Evolutionary conservation across 1,140 invertebrate species (phyloP).

Genomic region (Micrasema longulum): DNA sequence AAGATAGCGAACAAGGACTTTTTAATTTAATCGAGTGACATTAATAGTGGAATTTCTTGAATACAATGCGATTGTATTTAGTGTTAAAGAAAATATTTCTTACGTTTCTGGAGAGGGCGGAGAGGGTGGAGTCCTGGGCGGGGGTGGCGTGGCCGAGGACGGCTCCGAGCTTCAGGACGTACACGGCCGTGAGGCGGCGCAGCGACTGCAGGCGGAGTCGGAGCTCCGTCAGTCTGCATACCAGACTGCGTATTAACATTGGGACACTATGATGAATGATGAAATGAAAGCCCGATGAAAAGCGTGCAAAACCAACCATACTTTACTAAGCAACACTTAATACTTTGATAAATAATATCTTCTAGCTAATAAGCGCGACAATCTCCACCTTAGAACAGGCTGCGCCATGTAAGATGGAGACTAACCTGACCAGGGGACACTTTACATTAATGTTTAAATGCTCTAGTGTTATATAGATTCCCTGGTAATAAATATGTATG

Average conservation of each 20-base stretch:
- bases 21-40: background rate
- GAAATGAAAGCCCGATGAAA: constrained; percentile 43
- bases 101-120: constrained; percentile 68
- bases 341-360: too few species aligned
- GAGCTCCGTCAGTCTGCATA: constrained; percentile 75
- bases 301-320: too few species aligned
- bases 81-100: constrained; percentile 50
- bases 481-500: too few species aligned
- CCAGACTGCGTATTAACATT: constrained; percentile 60
- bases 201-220: constrained; percentile 80
- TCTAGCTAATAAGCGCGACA: too few species aligned
- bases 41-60: too few species aligned
- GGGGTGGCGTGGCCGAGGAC: constrained; percentile 74
- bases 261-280: constrained; percentile 58
- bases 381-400: too few species aligned
- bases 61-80: too few species aligned
- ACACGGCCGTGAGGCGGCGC: constrained; percentile 79
- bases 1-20: background rate
- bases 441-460: too few species aligned
- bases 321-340: too few species aligned
- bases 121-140: constrained; percentile 60
- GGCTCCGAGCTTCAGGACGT: constrained; percentile 81
- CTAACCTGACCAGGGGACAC: too few species aligned
- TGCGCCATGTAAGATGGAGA: too few species aligned
- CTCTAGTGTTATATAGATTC: too few species aligned